Percentiles rank a stretch among this genome's conserved stretches.
Evolutionary conservation across 2,797 vertebrate genomes (phyloP).

Genomic region (Myiotriccus ornatus): DNA sequence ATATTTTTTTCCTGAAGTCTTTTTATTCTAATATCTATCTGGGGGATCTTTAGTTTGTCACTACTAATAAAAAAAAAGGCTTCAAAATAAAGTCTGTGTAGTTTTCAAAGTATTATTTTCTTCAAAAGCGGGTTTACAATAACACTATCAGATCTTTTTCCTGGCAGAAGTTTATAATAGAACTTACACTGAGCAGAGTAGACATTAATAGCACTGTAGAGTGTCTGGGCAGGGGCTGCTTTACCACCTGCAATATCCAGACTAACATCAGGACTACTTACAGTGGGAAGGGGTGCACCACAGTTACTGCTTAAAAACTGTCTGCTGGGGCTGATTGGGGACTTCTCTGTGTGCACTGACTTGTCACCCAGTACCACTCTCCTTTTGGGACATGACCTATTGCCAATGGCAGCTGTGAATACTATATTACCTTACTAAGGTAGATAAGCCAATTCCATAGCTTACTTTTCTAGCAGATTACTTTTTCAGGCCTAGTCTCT

Average conservation of each 20-base stretch:
- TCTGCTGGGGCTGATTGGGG: neutral
- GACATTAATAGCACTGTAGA: neutral
- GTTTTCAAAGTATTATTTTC: neutral
- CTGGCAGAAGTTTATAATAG: neutral
- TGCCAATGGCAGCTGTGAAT: neutral
- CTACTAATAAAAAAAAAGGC: neutral
- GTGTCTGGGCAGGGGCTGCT: neutral
- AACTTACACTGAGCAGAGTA: neutral
- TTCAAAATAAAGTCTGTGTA: neutral
- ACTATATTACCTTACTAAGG: neutral
- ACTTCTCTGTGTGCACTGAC: neutral
- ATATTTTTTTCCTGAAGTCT: neutral
- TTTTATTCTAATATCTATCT: neutral
- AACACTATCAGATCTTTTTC: neutral
- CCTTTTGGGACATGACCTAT: neutral
- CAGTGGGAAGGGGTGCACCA: neutral
- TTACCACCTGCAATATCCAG: neutral
- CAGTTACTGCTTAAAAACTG: neutral
- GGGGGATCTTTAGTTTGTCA: neutral
- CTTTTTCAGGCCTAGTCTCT: neutral
- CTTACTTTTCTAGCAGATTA: neutral
- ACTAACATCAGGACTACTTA: neutral
- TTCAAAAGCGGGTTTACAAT: neutral
- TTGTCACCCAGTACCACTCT: neutral
- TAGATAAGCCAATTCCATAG: neutral